Conservation (phyloP, 2,888 invertebrate genomes). For the Lasioglossum calceatum region DNA sequence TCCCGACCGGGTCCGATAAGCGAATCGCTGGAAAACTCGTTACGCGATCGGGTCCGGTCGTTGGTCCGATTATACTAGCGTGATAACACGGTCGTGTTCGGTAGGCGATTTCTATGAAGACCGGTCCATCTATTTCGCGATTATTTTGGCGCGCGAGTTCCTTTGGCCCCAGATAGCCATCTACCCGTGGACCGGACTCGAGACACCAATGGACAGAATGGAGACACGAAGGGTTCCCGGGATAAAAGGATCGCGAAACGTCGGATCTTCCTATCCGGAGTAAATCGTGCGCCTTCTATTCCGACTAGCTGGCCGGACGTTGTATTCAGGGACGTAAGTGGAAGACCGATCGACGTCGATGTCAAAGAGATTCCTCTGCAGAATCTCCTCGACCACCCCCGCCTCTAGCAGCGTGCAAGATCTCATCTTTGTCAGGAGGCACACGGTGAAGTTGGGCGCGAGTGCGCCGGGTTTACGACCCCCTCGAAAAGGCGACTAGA, state of each 20-base stretch:
- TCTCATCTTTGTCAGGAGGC: slow-evolving; percentile 46
- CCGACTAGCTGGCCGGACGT: slow-evolving; percentile 11
- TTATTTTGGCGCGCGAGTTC: slow-evolving; percentile 49
- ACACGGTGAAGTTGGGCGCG: slow-evolving; percentile 16
- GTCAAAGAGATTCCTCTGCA: slow-evolving; percentile 67
- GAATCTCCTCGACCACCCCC: slow-evolving; percentile 40
- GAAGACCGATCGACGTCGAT: slow-evolving; percentile 57
- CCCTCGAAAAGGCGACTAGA: background rate
- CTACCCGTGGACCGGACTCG: background rate
- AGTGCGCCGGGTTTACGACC: slow-evolving; percentile 16
- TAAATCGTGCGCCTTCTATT: slow-evolving; percentile 20
- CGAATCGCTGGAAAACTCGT: background rate
- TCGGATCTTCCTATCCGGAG: slow-evolving; percentile 16
- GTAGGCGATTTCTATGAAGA: background rate
- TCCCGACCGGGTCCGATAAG: background rate
- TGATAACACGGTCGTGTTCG: background rate
- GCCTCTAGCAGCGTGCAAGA: slow-evolving; percentile 8
- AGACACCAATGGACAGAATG: background rate
- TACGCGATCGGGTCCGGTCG: slow-evolving; percentile 4
- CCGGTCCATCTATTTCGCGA: slow-evolving; percentile 1
- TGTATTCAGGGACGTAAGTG: slow-evolving; percentile 25
- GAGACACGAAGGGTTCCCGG: background rate
- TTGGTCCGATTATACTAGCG: slow-evolving; percentile 1
- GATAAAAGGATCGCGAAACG: slow-evolving; percentile 17
- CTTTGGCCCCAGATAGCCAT: slow-evolving; percentile 18